Evolutionary conservation across 92 coral and sea anemone genomes (phyloP).

Genomic region (Phymanthus crucifer): DNA sequence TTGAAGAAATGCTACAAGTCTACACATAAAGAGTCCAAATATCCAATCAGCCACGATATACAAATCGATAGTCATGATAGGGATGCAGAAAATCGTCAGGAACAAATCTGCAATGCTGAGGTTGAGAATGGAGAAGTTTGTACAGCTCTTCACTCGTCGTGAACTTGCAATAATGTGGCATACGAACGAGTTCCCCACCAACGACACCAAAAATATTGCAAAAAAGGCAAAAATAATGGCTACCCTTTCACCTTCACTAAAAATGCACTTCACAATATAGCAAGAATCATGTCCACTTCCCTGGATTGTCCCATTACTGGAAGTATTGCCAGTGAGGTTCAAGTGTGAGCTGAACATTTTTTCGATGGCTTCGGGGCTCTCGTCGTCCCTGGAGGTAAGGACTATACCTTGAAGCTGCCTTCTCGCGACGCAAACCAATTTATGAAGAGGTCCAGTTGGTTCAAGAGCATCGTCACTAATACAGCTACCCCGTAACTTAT

Average conservation of each 20-base stretch:
- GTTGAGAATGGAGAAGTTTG: slow-evolving; percentile 73
- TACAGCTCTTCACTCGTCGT: slow-evolving; percentile 56
- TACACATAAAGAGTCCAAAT: slow-evolving; percentile 56
- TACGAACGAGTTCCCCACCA: slow-evolving; percentile 62
- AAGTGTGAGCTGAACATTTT: not conserved
- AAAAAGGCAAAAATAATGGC: slow-evolving; percentile 40
- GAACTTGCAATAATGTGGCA: slow-evolving; percentile 54
- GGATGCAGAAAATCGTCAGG: slow-evolving; percentile 68
- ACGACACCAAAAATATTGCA: slow-evolving; percentile 47
- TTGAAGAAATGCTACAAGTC: slow-evolving; percentile 60
- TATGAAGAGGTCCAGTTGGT: not conserved
- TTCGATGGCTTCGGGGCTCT: not conserved
- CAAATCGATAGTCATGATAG: slow-evolving; percentile 48
- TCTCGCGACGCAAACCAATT: not conserved
- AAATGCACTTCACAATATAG: slow-evolving; percentile 49
- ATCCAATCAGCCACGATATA: slow-evolving; percentile 67
- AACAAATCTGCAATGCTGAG: slow-evolving; percentile 72
- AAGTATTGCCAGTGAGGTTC: not conserved
- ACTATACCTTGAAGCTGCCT: too few species aligned
- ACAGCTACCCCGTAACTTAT: not conserved
- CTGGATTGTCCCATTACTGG: not conserved
- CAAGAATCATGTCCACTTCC: slow-evolving; percentile 16
- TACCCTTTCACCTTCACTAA: slow-evolving; percentile 50
- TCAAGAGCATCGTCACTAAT: not conserved
- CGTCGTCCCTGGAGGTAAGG: too few species aligned